Evolutionary conservation across 2,888 invertebrate species (phyloP), one percentile per base, ranked within the genome.

Genomic region (Stenodema calcarata): DNA sequence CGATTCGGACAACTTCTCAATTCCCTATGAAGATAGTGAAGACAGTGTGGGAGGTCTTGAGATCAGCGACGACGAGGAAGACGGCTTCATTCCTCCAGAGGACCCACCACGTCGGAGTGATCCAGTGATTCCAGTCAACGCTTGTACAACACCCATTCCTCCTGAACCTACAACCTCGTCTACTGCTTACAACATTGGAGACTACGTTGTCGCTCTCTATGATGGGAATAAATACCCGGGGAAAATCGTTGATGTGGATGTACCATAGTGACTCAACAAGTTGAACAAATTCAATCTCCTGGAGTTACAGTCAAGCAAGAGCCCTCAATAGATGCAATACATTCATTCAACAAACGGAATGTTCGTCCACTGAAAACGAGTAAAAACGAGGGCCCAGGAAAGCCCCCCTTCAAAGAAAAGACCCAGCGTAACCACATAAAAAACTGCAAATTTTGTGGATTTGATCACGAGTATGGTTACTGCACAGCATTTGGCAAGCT

Each of bases 381-480:
- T n/a, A n/a, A n/a, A n/a, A n/a, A n/a, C n/a, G n/a, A n/a, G n/a
- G n/a, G n/a, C n/a, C n/a, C n/a, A n/a, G n/a, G n/a, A n/a, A n/a
- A n/a, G n/a, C n/a, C n/a, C n/a, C n/a, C n/a, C n/a, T n/a, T n/a
- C n/a, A n/a, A n/a, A n/a, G n/a, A n/a, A n/a, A n/a, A n/a, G n/a
- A n/a, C n/a, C n/a, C n/a, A n/a, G n/a, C n/a, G n/a, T n/a, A n/a
- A n/a, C n/a, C n/a, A n/a, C n/a, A n/a, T n/a, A n/a, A n/a, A n/a
- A n/a, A n/a, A n/a, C n/a, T 82, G 82, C 35, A 82, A 82, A 16
- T 82, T 82, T 69, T 82, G 82, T 82, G 82, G 82, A 11, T 82
- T 69, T 41, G 3, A 7, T 4, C 82, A 82, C 30, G 12, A 69
- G 9, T 69, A 82, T 41, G 82, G 69, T 18, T 7, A 35, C 35